A percentile compares a stretch with the other conserved stretches of the same genome.
phyloP scores from a whole-genome alignment of 2,113 vertebrate genomes.

The Corydoras sp. region DNA sequence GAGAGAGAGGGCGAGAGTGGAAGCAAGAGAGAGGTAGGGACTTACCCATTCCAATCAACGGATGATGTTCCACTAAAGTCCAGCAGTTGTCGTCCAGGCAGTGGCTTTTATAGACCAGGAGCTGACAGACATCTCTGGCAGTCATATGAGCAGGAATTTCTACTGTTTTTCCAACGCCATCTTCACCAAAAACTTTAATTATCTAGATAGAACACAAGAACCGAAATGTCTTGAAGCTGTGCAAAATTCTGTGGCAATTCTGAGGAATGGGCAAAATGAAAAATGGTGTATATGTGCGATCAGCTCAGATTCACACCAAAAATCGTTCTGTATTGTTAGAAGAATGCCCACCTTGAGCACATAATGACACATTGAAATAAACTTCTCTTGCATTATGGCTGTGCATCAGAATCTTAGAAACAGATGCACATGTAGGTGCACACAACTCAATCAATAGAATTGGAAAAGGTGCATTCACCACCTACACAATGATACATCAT shows the following conservation, averaged over 20 bases:
- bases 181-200: conserved; percentile 95
- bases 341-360: background rate
- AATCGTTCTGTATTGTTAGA: background rate
- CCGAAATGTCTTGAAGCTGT: background rate
- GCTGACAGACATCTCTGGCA: conserved; percentile 92
- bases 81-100: conserved; percentile 98
- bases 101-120: conserved; percentile 95
- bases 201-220: conserved; percentile 66
- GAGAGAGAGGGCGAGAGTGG: no score
- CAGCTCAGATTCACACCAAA: no score
- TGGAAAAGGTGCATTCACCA: background rate
- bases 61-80: conserved; percentile 94
- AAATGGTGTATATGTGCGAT: no score
- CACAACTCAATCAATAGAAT: background rate
- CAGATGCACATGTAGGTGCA: background rate
- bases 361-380: no score
- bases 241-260: no score
- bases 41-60: conserved; percentile 90
- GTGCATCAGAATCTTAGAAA: background rate
- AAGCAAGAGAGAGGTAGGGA: background rate
- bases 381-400: background rate
- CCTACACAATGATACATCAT: background rate
- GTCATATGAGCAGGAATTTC: conserved; percentile 94
- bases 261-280: no score
- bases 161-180: conserved; percentile 90